Evolutionary conservation across 2,888 invertebrate genomes (phyloP).

Genomic region (Adela reaumurella): DNA sequence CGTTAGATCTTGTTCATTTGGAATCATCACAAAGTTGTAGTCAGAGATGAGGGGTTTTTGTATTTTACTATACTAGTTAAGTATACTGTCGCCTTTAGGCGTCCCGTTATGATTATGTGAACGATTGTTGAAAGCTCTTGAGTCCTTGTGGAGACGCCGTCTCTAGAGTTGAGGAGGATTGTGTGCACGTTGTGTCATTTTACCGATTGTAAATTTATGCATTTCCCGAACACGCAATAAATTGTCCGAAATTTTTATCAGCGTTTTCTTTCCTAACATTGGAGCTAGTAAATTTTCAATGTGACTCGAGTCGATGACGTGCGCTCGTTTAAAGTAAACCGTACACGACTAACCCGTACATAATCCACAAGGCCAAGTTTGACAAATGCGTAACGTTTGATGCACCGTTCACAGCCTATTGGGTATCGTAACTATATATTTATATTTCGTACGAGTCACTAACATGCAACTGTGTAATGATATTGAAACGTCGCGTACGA

Average conservation of each 20-base stretch:
- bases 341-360: constrained; percentile 52
- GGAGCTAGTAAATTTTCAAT: constrained; percentile 3
- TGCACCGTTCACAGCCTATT: constrained; percentile 52
- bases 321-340: constrained; percentile 38
- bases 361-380: constrained; percentile 58
- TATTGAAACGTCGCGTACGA: constrained; percentile 20
- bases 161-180: constrained; percentile 17
- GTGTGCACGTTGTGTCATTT: constrained; percentile 48
- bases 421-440: constrained; percentile 52
- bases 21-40: constrained; percentile 52
- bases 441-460: constrained; percentile 56
- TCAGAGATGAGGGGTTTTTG: constrained; percentile 47
- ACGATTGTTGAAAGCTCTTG: constrained; percentile 51
- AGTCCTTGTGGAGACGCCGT: constrained; percentile 48
- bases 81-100: constrained; percentile 52
- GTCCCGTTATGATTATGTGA: constrained; percentile 41
- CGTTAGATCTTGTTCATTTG: constrained; percentile 43
- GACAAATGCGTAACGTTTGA: constrained; percentile 46
- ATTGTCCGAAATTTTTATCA: constrained; percentile 45
- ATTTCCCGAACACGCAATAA: constrained; percentile 53
- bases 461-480: constrained; percentile 57
- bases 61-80: constrained; percentile 43
- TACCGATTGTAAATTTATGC: constrained; percentile 53
- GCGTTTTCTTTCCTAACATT: constrained; percentile 38
- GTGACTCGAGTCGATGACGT: constrained; percentile 51